These are phyloP conservation scores for Heterodera carotae DNA, from an alignment of 1,140 invertebrate species.

Conservation along the genomic window DNA sequence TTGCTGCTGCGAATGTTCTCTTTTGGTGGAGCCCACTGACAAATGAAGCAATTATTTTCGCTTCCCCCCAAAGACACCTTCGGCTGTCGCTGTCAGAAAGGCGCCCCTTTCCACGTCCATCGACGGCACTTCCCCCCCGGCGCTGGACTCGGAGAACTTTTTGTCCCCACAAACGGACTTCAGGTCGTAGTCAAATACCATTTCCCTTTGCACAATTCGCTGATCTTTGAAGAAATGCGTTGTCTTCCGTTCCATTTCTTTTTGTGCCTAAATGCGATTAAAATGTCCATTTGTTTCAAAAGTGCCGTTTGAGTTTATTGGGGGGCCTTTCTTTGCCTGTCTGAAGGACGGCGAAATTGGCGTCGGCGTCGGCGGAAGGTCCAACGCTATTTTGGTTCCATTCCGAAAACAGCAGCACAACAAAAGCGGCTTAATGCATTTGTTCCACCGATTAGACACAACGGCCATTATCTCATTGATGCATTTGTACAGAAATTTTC, in stretches of 20 bases:
- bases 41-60: not conserved
- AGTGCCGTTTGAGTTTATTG: no score
- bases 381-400: not conserved
- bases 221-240: slow-evolving; percentile 34
- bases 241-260: slow-evolving; percentile 22
- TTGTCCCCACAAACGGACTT: not conserved
- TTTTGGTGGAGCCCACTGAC: slow-evolving; percentile 3
- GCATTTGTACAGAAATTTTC: slow-evolving; percentile 88
- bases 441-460: slow-evolving; percentile 7
- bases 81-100: not conserved
- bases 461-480: slow-evolving; percentile 32
- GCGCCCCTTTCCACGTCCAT: slow-evolving; percentile 8
- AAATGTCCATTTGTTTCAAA: no score
- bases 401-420: not conserved
- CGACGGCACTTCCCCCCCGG: not conserved
- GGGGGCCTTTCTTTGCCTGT: not conserved
- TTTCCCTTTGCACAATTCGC: slow-evolving; percentile 12
- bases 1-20: not conserved
- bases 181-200: slow-evolving; percentile 12
- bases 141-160: slow-evolving; percentile 7
- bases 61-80: not conserved
- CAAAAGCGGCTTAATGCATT: not conserved
- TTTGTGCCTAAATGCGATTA: slow-evolving; percentile 4
- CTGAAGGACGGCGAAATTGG: not conserved
- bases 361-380: not conserved